Evolutionary conservation across 2,113 vertebrate species (phyloP).

Genomic region (Chaetorhynchus papuensis): DNA sequence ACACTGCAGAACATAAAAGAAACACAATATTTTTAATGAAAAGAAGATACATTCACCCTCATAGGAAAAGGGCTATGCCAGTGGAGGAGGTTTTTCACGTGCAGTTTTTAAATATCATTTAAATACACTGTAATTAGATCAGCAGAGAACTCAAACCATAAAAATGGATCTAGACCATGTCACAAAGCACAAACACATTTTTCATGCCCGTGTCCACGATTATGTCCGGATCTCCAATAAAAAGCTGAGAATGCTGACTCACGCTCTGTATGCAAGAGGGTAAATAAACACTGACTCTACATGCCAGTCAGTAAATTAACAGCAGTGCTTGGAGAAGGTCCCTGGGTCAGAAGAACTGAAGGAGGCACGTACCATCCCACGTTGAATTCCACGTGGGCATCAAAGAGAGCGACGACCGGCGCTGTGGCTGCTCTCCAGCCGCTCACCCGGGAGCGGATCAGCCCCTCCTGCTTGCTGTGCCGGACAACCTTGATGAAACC

Average conservation of each 20-base stretch:
- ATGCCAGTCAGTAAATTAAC: background rate
- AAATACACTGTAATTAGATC: background rate
- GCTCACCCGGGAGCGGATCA: conserved; percentile 94
- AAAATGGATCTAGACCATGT: background rate
- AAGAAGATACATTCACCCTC: background rate
- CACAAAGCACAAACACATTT: background rate
- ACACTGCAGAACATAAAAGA: background rate
- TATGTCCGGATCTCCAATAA: background rate
- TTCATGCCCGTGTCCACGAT: background rate
- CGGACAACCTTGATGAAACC: conserved; percentile 93
- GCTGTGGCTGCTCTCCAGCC: conserved; percentile 92
- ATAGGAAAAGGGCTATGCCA: background rate
- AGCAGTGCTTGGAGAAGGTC: background rate
- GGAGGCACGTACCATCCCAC: conserved; percentile 85
- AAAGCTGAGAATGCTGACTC: background rate
- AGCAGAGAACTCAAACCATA: background rate
- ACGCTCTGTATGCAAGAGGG: background rate
- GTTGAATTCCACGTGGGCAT: conserved; percentile 95
- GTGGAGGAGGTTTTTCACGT: background rate
- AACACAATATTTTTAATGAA: background rate
- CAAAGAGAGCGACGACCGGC: conserved; percentile 93
- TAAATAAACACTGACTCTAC: too few relatives aligned
- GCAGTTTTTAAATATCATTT: background rate
- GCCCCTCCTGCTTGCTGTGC: conserved; percentile 90
- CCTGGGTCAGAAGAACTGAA: background rate